Conservation (phyloP, 2,797 vertebrate species). For the Platyrinchus mystaceus region DNA sequence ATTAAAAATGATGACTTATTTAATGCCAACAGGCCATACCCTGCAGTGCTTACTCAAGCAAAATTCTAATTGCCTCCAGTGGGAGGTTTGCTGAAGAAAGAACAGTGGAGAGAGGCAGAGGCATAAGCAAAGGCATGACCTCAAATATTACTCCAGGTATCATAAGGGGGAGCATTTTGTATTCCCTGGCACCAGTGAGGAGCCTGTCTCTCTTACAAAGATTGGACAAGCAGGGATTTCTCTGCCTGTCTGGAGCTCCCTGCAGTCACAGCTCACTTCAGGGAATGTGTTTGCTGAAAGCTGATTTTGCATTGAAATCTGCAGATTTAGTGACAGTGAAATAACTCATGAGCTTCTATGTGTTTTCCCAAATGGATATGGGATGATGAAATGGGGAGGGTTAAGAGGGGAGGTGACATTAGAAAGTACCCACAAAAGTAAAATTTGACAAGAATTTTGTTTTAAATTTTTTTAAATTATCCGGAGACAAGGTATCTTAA, state of each 20-base stretch:
- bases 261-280: background rate
- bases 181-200: background rate
- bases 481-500: background rate
- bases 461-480: background rate
- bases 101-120: background rate
- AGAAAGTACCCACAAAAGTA: background rate
- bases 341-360: background rate
- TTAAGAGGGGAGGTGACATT: background rate
- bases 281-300: background rate
- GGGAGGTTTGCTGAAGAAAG: constrained; percentile 36
- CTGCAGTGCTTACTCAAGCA: constrained; percentile 56
- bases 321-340: background rate
- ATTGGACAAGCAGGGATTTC: background rate
- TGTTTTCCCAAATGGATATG: background rate
- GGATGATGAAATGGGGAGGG: background rate
- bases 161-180: background rate
- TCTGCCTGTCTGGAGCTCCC: background rate
- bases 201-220: background rate
- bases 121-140: background rate
- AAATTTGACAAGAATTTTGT: background rate
- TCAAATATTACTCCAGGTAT: constrained; percentile 4
- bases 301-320: background rate
- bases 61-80: constrained; percentile 62
- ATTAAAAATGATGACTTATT: constrained; percentile 77
- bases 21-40: constrained; percentile 61